Conservation (phyloP, 2,113 vertebrate species). For the Colaptes auratus region DNA sequence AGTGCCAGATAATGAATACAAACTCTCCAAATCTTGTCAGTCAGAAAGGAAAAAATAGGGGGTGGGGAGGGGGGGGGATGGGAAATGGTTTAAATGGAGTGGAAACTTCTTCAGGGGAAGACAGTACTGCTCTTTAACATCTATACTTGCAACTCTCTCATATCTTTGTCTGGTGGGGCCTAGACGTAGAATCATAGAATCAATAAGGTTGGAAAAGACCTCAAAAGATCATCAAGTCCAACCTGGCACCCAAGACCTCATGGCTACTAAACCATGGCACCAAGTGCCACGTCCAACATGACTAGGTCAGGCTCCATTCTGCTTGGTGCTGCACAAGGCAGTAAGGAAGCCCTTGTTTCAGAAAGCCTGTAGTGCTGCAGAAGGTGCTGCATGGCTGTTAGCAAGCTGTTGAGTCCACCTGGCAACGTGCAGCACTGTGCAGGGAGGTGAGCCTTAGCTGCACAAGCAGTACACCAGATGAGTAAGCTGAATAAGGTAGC, state of each 20-base stretch:
- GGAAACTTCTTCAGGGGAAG: not conserved
- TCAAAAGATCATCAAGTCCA: too few relatives aligned
- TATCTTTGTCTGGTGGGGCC: not conserved
- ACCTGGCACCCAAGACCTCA: too few relatives aligned
- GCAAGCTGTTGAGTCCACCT: not conserved
- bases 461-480: not conserved
- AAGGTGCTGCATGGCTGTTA: not conserved
- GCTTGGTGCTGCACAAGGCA: not conserved
- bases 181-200: too few relatives aligned
- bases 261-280: too few relatives aligned
- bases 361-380: not conserved
- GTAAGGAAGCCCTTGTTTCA: not conserved
- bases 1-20: not conserved
- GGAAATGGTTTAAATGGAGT: not conserved
- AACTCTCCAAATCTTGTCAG: not conserved
- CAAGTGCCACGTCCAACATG: too few relatives aligned
- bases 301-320: not conserved
- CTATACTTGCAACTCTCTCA: not conserved
- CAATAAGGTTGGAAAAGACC: too few relatives aligned
- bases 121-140: not conserved
- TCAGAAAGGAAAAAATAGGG: not conserved
- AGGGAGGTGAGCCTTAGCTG: not conserved
- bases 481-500: not conserved
- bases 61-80: not conserved
- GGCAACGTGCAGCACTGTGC: accelerated